Base-by-base conservation (phyloP, 2,888 invertebrate species). In the Tortricodes alternella region DNA sequence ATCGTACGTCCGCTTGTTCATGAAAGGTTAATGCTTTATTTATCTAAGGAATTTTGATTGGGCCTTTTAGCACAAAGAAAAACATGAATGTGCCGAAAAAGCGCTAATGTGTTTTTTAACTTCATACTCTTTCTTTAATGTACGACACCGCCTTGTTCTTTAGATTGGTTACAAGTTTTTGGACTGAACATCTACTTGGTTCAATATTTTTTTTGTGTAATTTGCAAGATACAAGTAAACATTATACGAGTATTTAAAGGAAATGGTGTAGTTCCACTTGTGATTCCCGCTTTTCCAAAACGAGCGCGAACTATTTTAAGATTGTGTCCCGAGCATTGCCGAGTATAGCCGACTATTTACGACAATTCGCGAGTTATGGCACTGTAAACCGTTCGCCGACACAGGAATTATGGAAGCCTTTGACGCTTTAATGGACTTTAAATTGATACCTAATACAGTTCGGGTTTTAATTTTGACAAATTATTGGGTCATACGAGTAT, bases 341-440 rank as follows among this genome's bases (percentile, higher is more conserved):
- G 74, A 74, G 66, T 67, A 62, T 65, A 63, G 64, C 68, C 71
- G 74, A 74, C 66, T 69, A 71, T 83, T 83, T 79, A 83, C 79
- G 80, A 76, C 68, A 63, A 75, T 74, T 78, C 69, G 78, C 80
- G 74, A 85, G 78, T 83, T 83, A 83, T 71, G 78, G 76, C 72
- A 71, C 72, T 68, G 78, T 85, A 83, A 85, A 82, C 68, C 68
- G 73, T 66, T 78, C 74, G 73, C 71, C 67, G 78, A 79, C 78
- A 73, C 70, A 71, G 69, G 67, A 70, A 71, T 74, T 74, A 62
- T 65, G 66, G 74, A 66, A 73, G 72, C 72, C 74, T 74, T 74
- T 75, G 68, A 72, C 70, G 67, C 69, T 71, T 76, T 82, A 79
- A 81, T 75, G 71, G 64, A 60, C 67, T 53, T 74, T 79, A 78